phyloP scores from a whole-genome alignment of 1,140 invertebrate genomes.

The Lucilia sericata region DNA sequence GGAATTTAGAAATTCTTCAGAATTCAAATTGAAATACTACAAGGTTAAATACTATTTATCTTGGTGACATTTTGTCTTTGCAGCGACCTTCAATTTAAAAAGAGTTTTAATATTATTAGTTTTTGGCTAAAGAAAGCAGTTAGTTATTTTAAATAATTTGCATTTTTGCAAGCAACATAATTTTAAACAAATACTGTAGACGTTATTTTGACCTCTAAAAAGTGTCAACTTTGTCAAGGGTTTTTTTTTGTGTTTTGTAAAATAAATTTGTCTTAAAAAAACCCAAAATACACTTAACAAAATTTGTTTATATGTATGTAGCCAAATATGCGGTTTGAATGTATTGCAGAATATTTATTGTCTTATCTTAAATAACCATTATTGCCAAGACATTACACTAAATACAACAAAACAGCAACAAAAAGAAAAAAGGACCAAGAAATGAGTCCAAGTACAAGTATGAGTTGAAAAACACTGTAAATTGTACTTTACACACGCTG shows the following conservation, averaged over 20 bases:
- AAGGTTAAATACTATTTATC: no score
- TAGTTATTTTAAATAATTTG: no score
- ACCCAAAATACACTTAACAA: not conserved
- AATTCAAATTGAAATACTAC: no score
- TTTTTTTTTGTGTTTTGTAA: not conserved
- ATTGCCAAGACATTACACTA: conserved; percentile 29
- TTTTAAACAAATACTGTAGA: not conserved
- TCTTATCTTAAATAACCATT: conserved; percentile 26
- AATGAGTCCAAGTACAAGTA: not conserved
- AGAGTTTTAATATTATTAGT: no score
- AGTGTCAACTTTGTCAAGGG: conserved; percentile 14
- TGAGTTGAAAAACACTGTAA: not conserved
- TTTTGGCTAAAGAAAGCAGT: no score
- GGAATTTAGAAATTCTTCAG: no score
- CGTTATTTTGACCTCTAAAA: conserved; percentile 19
- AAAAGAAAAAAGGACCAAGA: not conserved
- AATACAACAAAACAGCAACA: conserved; percentile 10
- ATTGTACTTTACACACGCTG: not conserved
- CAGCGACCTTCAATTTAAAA: no score
- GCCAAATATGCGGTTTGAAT: no score
- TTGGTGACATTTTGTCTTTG: no score
- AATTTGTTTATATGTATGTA: not conserved
- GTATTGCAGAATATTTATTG: conserved; percentile 14
- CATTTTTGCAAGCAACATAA: no score
- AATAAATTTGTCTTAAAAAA: not conserved